A percentile compares a stretch with the other conserved stretches of the same genome.
Conservation (phyloP, 2,888 invertebrate genomes). For the Slavum lentiscoides region DNA sequence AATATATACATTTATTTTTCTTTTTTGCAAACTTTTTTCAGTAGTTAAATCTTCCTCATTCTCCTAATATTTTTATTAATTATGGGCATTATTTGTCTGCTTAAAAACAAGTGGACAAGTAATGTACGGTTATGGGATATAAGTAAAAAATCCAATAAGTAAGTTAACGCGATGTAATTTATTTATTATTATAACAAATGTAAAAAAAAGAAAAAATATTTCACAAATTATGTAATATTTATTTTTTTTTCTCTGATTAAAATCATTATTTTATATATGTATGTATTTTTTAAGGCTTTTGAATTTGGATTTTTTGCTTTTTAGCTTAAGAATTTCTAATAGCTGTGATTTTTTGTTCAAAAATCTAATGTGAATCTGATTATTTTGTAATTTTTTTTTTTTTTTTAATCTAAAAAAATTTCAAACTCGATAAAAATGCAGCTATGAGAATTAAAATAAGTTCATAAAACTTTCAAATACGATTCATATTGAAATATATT, state of each 20-base stretch:
- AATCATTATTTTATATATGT: neutral
- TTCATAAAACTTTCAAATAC: constrained; percentile 40
- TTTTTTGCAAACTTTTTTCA: constrained; percentile 1
- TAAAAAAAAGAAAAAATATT: neutral
- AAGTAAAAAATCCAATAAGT: constrained; percentile 43
- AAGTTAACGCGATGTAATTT: neutral
- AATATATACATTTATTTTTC: constrained; percentile 9
- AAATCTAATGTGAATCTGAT: constrained; percentile 4
- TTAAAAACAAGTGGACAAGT: neutral
- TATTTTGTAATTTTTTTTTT: neutral
- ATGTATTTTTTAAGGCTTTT: neutral
- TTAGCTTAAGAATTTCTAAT: constrained; percentile 35
- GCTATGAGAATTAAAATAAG: constrained; percentile 41
- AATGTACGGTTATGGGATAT: constrained; percentile 36
- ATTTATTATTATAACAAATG: neutral
- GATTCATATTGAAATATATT: constrained; percentile 43
- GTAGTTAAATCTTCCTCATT: constrained; percentile 44
- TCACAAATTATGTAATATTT: too few relatives aligned
- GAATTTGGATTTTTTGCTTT: constrained; percentile 42
- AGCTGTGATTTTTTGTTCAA: constrained; percentile 37
- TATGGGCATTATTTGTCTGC: constrained; percentile 17
- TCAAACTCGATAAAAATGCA: constrained; percentile 26
- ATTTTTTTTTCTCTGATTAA: neutral
- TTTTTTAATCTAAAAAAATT: neutral
- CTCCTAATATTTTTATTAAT: constrained; percentile 34